Conservation (phyloP, 2,113 vertebrate species). For the Daboia siamensis region DNA sequence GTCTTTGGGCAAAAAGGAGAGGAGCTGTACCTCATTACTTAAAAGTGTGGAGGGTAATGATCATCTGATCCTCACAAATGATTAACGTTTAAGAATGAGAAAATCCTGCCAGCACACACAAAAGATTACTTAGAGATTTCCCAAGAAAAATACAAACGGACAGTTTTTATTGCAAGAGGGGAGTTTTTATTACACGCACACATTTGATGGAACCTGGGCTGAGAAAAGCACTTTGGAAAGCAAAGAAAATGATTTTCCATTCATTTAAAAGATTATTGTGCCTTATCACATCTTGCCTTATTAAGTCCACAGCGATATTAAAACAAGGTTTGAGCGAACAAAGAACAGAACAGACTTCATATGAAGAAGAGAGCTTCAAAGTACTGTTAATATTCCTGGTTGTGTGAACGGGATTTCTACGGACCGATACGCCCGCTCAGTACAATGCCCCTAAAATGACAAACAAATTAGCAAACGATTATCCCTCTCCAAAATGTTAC, state of each 20-base stretch:
- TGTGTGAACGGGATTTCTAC: conserved; percentile 64
- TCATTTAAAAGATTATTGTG: conserved; percentile 61
- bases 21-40: background rate
- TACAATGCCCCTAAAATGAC: conserved; percentile 28
- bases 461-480: conserved; percentile 27
- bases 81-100: conserved; percentile 44
- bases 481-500: conserved; percentile 31
- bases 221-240: conserved; percentile 52
- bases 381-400: conserved; percentile 52
- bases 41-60: background rate
- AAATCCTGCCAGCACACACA: conserved; percentile 36
- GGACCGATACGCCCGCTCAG: conserved; percentile 38
- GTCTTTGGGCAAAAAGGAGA: background rate
- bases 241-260: conserved; percentile 64
- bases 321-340: conserved; percentile 69
- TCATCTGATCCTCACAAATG: conserved; percentile 50
- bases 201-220: conserved; percentile 52
- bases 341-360: conserved; percentile 64
- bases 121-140: conserved; percentile 40
- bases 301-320: conserved; percentile 70
- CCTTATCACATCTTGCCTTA: conserved; percentile 64
- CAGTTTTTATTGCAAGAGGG: conserved; percentile 21
- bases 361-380: conserved; percentile 54
- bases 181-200: conserved; percentile 47
- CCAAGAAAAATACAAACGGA: conserved; percentile 40